Conservation (phyloP, 2,797 vertebrate species). For the Urocyon cinereoargenteus region DNA sequence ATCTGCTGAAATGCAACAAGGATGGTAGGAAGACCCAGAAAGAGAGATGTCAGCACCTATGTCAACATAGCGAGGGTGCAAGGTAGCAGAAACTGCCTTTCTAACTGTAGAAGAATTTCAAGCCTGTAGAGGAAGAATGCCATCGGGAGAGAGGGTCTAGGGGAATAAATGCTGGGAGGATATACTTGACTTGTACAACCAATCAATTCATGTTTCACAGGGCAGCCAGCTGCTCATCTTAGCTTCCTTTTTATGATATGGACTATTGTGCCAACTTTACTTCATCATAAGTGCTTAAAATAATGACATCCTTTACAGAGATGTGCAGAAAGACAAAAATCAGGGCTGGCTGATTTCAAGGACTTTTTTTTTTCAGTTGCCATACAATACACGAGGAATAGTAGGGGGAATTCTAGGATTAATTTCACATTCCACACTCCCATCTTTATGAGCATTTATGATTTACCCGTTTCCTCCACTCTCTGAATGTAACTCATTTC, state of each 20-base stretch:
- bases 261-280: not conserved
- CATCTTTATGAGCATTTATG: not conserved
- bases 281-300: not conserved
- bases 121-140: rapidly evolving
- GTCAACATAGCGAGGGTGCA: rapidly evolving
- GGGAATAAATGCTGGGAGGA: rapidly evolving
- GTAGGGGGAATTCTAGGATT: not conserved
- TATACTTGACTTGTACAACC: rapidly evolving
- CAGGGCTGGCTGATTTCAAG: not conserved
- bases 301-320: not conserved
- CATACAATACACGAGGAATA: rapidly evolving
- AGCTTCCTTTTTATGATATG: rapidly evolving
- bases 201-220: rapidly evolving
- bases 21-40: no score
- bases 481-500: not conserved
- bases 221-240: not conserved
- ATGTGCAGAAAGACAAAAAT: not conserved
- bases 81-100: not conserved
- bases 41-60: not conserved
- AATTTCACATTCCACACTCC: not conserved
- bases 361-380: not conserved
- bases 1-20: rapidly evolving
- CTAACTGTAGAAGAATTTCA: not conserved
- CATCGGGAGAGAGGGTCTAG: not conserved
- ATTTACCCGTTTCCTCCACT: not conserved